Evolutionary conservation across 2,113 vertebrate species (phyloP), one percentile per base, ranked within the genome.

Genomic region (Lagopus leucura): DNA sequence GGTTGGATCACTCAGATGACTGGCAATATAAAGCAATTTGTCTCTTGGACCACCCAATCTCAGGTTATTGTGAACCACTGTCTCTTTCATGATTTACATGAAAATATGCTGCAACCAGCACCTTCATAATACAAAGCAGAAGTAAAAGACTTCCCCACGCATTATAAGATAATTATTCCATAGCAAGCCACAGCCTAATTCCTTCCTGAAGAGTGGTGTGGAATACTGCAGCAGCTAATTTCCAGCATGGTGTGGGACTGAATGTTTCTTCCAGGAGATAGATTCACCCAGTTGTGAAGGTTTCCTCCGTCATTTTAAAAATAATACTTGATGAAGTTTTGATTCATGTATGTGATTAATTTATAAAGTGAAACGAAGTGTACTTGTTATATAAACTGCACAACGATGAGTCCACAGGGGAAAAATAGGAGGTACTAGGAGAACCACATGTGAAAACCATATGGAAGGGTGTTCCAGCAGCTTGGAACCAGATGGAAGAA

Each of bases 401-500:
- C 82, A 42, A 64, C 32, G 76, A 88, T 82, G 90, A 93, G 78
- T 67, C 32, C 85, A 72, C 70, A 91, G 58, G 58, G 52, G 6
- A 73, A 85, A 88, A 90, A 48, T 3, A 83, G 65, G 93, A 91
- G 70, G 88, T 69, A 74, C 73, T 50, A 72, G 91, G 63, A 91
- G 90, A 95, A 88, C 43, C 58, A 93, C 93, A 97, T 84, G 70
- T 93, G 94, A 97, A 90, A 94, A 84, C 65, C 95, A 94, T 88
- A 95, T 95, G 94, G 94, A 95, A 95, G 93, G 28, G 77, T 94
- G 93, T 82, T 94, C 94, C 82, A 95, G 92, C 94, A 97, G 92
- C 95, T 94, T 97, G 94, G 94, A 95, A 90, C 61, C 96, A 97
- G 95, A 96, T 97, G 95, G 95, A 91, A 86, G 86, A 84, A 95